A percentile compares a stretch with the other conserved stretches of the same genome.
These are phyloP conservation scores for Manis javanica DNA, from an alignment of 2,797 vertebrate species.

Conservation along the genomic window DNA sequence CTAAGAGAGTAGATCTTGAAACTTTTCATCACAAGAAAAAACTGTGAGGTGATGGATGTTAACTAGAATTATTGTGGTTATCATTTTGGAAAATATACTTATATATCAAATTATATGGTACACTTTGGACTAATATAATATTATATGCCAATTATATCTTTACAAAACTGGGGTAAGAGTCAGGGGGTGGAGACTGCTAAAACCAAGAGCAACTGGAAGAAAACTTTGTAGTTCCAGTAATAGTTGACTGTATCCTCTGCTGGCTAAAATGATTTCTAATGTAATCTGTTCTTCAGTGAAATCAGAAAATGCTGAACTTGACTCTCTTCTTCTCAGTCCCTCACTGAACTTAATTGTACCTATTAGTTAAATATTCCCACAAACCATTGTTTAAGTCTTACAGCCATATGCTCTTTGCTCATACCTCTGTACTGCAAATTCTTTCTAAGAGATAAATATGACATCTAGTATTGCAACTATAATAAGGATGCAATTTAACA, in stretches of 20 bases:
- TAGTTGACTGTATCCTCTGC: background rate
- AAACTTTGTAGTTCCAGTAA: background rate
- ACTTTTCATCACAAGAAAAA: background rate
- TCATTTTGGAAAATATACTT: background rate
- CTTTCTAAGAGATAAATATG: background rate
- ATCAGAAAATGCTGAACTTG: background rate
- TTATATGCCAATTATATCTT: background rate
- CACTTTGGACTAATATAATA: background rate
- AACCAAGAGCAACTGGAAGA: background rate
- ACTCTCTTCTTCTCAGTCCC: background rate
- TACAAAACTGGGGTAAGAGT: background rate
- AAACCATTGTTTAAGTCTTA: background rate
- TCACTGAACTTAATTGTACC: background rate
- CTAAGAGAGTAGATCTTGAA: background rate
- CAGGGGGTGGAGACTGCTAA: background rate
- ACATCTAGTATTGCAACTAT: background rate
- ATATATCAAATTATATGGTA: background rate
- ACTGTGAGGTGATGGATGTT: background rate
- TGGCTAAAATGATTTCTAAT: slow-evolving; percentile 2
- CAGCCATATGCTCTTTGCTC: background rate
- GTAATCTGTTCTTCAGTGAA: background rate
- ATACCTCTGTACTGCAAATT: background rate
- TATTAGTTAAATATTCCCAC: background rate
- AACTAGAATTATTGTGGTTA: background rate
- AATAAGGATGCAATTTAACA: slow-evolving; percentile 12